Conservation (phyloP, 64 coral and sea anemone species). For the Platygyra sinensis region DNA sequence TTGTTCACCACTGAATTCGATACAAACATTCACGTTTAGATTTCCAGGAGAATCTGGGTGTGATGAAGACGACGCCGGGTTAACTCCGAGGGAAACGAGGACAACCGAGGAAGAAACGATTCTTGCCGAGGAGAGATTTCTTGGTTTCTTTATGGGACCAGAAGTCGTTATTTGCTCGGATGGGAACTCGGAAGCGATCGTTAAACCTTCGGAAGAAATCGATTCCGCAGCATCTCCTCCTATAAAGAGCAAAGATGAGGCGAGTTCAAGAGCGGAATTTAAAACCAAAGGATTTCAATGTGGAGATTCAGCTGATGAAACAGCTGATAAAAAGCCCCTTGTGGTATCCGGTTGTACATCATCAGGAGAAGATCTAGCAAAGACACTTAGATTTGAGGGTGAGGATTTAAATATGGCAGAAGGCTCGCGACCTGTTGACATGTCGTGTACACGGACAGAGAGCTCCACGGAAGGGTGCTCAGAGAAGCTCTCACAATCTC, state of each 20-base stretch:
- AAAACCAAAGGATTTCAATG: not conserved
- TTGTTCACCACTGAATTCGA: not conserved
- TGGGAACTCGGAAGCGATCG: not conserved
- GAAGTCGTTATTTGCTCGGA: not conserved
- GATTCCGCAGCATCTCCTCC: not conserved
- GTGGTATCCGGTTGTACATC: not conserved
- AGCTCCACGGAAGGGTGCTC: not conserved
- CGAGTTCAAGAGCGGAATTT: not conserved
- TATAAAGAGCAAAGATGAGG: not conserved
- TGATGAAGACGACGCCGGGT: not conserved
- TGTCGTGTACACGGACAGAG: not conserved
- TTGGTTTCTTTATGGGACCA: not conserved
- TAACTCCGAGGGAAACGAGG: not conserved
- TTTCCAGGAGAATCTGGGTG: not conserved
- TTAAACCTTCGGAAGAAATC: not conserved
- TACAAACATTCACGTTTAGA: not conserved
- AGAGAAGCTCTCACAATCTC: not conserved
- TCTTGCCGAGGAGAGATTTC: not conserved
- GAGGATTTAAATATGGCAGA: not conserved
- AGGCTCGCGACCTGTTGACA: not conserved
- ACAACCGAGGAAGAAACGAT: not conserved
- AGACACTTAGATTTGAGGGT: not conserved
- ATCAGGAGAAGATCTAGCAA: not conserved
- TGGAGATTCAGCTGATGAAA: not conserved
- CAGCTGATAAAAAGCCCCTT: not conserved